Evolutionary conservation across 2,113 vertebrate genomes (phyloP).

Genomic region (Actenoides lindsayi): DNA sequence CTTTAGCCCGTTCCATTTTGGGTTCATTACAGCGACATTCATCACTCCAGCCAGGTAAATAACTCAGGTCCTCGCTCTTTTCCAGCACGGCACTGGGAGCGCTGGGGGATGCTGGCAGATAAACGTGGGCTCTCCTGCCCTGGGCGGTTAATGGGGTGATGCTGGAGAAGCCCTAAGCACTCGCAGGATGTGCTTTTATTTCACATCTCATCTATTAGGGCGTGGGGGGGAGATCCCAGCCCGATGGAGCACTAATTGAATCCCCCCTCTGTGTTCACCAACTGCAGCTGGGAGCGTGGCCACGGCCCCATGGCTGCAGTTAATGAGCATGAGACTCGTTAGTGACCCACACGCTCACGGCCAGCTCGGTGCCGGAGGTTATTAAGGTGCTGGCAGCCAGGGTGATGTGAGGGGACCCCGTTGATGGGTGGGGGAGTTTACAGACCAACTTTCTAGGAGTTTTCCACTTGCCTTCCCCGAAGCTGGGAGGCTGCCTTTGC

Average conservation of each 20-base stretch:
- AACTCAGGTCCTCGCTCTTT: accelerated
- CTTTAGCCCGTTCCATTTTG: slow-evolving; percentile 6
- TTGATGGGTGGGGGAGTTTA: accelerated
- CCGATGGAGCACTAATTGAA: background rate
- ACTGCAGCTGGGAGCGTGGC: background rate
- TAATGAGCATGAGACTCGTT: background rate
- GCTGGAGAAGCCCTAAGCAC: accelerated
- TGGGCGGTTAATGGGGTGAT: background rate
- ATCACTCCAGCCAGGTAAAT: background rate
- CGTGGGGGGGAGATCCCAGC: accelerated
- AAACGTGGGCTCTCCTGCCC: background rate
- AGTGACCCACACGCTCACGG: background rate
- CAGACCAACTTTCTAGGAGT: accelerated
- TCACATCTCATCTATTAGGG: background rate
- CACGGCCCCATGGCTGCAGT: accelerated
- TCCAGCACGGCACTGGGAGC: background rate
- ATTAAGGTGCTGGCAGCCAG: background rate
- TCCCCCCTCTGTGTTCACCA: background rate
- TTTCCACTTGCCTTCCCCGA: background rate
- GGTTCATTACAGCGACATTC: background rate
- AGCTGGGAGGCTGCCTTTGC: background rate
- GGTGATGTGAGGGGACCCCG: background rate
- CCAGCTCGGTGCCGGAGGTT: background rate
- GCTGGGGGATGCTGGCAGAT: background rate
- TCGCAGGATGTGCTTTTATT: background rate